Conservation (phyloP, 2,113 vertebrate genomes). For the Seriola rivoliana region DNA sequence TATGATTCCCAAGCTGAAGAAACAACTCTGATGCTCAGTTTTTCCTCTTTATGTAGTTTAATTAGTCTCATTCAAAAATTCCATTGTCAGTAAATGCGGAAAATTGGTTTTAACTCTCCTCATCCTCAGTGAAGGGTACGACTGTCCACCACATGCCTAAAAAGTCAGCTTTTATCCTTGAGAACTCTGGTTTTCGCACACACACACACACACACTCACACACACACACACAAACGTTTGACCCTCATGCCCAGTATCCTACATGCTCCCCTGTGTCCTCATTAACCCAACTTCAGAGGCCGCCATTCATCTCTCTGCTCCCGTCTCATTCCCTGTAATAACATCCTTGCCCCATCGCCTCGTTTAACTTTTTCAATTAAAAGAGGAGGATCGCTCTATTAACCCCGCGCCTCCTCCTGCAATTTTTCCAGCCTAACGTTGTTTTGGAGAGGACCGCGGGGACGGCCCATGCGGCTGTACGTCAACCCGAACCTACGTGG, state of each 20-base stretch:
- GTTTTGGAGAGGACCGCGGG: conserved; percentile 68
- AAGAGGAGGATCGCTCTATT: conserved; percentile 77
- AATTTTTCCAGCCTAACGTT: conserved; percentile 67
- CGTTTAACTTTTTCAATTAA: conserved; percentile 82
- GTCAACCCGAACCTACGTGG: conserved; percentile 32
- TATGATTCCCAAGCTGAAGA: neutral
- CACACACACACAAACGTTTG: conserved; percentile 28
- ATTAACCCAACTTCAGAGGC: conserved; percentile 73
- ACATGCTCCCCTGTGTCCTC: conserved; percentile 66
- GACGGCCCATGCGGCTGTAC: conserved; percentile 48
- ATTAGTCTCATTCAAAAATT: neutral
- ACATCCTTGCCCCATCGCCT: conserved; percentile 60
- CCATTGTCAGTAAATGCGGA: neutral
- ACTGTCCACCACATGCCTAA: neutral
- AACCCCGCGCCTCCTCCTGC: conserved; percentile 64
- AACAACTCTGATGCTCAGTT: neutral
- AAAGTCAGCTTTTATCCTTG: conserved; percentile 20
- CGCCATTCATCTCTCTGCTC: conserved; percentile 64
- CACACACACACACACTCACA: conserved; percentile 13
- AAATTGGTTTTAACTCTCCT: neutral
- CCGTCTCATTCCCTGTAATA: conserved; percentile 64
- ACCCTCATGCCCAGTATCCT: conserved; percentile 56
- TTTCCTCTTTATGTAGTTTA: neutral
- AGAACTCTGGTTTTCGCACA: conserved; percentile 22
- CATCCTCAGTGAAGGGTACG: neutral